phyloP scores from a whole-genome alignment of 2,888 invertebrate species.

The Drosophila longiperda region DNA sequence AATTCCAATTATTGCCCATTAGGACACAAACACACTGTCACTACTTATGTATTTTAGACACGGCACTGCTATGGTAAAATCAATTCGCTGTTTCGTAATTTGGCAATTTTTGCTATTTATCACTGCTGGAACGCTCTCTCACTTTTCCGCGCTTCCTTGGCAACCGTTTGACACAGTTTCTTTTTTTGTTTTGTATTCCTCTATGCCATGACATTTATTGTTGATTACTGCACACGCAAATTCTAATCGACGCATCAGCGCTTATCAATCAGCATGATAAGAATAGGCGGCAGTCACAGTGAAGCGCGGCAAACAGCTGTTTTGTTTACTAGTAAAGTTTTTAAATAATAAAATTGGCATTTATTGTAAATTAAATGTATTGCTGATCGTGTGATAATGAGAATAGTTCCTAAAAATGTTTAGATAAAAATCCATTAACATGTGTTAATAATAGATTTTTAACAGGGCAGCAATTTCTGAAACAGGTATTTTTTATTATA shows the following conservation, averaged over 20 bases:
- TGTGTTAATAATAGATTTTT: neutral
- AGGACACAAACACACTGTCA: constrained; percentile 1
- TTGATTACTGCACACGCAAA: constrained; percentile 64
- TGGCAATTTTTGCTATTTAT: constrained; percentile 47
- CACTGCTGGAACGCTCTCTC: constrained; percentile 49
- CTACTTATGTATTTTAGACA: neutral
- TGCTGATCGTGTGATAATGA: neutral
- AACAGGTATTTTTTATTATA: neutral
- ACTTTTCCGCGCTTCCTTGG: constrained; percentile 53
- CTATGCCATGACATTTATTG: constrained; percentile 71
- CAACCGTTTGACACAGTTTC: constrained; percentile 71
- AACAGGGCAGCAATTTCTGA: neutral
- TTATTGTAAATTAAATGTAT: neutral
- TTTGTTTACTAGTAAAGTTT: neutral
- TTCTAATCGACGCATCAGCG: constrained; percentile 38
- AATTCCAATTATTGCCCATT: constrained; percentile 23
- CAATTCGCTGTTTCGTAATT: constrained; percentile 74
- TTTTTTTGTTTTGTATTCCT: constrained; percentile 34
- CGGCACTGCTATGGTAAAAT: constrained; percentile 46
- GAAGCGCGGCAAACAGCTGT: constrained; percentile 37
- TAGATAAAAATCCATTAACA: neutral
- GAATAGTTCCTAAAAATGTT: neutral
- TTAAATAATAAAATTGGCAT: neutral
- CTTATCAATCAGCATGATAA: constrained; percentile 58
- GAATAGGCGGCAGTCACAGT: constrained; percentile 41